Evolutionary conservation across 2,113 vertebrate species (phyloP), one percentile per base, ranked within the genome.

Genomic region (Corydoras sp.): DNA sequence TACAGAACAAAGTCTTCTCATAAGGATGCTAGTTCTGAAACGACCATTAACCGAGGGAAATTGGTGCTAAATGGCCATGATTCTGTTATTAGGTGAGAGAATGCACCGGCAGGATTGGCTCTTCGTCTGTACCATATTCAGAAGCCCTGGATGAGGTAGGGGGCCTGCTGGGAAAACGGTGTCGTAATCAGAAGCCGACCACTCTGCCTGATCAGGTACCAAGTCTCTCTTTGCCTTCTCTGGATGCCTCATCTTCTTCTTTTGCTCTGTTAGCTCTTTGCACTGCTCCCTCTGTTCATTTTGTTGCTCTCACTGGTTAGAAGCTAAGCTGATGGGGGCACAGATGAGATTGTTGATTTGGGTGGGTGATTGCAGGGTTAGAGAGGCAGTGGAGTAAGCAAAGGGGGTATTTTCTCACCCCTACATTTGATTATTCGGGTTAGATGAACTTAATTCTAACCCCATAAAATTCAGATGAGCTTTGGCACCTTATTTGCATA

Each of bases 31-130:
- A 88, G 81, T 64, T 86, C 82, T 51, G 83, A 84, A 85, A 82
- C 68, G 75, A 79, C 83, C 76, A 82, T 80, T 86, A 85, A 86
- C 86, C 83, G 85, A 83, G 83, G 84, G 80, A 82, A 97, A 97
- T 97, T 97, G 93, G 94, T 91, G 93, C 90, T 93, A 95, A 98
- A 98, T 93, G 93, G 93, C 93, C 91, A 93, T 97, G 97, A 97
- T 98, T 95, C 92, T 91, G 91, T 93, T 93, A 95, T 98, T 96
- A 96, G 93, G 91, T 88, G 71, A 92, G 92, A 92, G 90, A 91
- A 89, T 94, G 86, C 64, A 60, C 81, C 64, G 81, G 77, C 79
- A 91, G 91, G 94, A 95, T 95, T 93, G 93, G 92, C 91, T 91
- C 92, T 90, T 88, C 86, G 84, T 86, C 82, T 87, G 89, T 91